phyloP scores from a whole-genome alignment of 2,888 invertebrate species.

The Deroplatys truncata region DNA sequence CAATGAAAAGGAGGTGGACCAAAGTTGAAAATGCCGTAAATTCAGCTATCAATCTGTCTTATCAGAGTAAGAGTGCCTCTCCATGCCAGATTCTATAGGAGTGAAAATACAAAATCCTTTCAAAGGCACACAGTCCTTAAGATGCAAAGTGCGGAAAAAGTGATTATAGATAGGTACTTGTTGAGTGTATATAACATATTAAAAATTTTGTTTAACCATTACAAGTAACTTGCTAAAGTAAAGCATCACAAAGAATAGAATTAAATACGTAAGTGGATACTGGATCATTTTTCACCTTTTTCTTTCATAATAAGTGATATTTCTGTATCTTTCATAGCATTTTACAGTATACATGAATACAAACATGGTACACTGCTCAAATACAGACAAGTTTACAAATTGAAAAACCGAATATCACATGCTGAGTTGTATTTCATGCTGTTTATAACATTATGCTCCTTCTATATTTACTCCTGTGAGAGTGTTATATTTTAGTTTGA shows the following conservation, averaged over 20 bases:
- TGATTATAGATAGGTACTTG: no score
- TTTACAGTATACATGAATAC: background rate
- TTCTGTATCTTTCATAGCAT: background rate
- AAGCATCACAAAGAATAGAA: background rate
- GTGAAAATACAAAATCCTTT: no score
- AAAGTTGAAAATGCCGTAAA: no score
- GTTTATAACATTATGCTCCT: background rate
- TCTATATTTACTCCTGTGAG: background rate
- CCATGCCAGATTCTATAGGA: no score
- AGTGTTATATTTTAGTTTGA: background rate
- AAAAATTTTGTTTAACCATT: no score
- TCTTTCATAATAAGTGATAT: background rate
- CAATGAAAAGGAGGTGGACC: no score
- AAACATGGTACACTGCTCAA: background rate
- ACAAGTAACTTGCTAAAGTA: background rate
- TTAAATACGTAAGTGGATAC: background rate
- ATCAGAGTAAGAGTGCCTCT: no score
- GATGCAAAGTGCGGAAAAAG: no score
- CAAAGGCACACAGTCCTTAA: no score
- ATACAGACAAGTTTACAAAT: background rate
- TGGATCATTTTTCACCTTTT: background rate
- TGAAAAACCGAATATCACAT: background rate
- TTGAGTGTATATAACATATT: no score
- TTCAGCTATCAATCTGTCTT: no score
- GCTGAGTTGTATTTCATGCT: background rate